Conservation (phyloP, 2,113 vertebrate genomes). For the Ictalurus punctatus region DNA sequence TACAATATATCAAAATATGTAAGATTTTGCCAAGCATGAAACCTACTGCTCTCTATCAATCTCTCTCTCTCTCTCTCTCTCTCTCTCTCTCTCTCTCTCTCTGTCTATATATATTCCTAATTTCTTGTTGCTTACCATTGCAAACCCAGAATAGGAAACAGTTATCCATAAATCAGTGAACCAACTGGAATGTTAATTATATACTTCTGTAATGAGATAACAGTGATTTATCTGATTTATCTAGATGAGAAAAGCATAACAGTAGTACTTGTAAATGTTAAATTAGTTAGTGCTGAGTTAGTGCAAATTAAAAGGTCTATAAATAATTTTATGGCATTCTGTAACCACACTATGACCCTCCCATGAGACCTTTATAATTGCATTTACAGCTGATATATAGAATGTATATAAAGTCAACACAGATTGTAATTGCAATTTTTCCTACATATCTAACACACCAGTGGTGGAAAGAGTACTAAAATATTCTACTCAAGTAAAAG, state of each 20-base stretch:
- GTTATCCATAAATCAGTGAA: neutral
- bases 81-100: too few relatives aligned
- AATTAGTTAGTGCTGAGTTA: neutral
- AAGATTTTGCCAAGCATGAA: neutral
- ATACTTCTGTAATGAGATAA: neutral
- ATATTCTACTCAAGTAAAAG: too few relatives aligned
- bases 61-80: too few relatives aligned
- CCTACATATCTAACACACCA: neutral
- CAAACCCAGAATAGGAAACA: constrained; percentile 1
- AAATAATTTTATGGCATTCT: neutral
- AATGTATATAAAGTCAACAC: too few relatives aligned
- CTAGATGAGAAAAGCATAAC: neutral
- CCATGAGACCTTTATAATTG: neutral
- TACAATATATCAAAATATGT: constrained; percentile 16
- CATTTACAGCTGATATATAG: neutral
- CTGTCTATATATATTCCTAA: too few relatives aligned
- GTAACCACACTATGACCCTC: neutral
- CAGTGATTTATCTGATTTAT: neutral
- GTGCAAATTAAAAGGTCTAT: neutral
- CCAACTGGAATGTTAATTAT: neutral
- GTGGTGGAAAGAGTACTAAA: too few relatives aligned
- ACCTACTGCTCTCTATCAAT: neutral
- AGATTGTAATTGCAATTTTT: neutral
- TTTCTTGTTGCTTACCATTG: neutral
- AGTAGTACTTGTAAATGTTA: neutral